Evolutionary conservation across 2,888 invertebrate species (phyloP).

Genomic region (Tetramorium bicarinatum): DNA sequence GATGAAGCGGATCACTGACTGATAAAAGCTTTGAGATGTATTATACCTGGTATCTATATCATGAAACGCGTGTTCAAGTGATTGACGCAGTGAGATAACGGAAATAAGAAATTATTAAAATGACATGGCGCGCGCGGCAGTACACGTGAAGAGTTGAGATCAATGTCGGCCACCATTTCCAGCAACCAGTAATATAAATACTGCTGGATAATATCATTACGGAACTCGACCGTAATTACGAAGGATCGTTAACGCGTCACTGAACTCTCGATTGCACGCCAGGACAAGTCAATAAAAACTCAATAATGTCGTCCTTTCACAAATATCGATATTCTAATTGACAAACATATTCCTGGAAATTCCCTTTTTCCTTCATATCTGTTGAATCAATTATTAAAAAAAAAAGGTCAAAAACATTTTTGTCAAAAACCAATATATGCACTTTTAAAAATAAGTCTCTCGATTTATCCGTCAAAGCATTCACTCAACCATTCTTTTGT

Average conservation of each 20-base stretch:
- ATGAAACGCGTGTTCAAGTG: constrained; percentile 4
- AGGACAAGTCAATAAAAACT: constrained; percentile 64
- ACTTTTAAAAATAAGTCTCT: neutral
- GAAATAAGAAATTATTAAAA: constrained; percentile 31
- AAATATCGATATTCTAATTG: constrained; percentile 63
- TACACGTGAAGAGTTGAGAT: neutral
- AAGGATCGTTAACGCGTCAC: constrained; percentile 65
- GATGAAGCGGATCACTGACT: constrained; percentile 33
- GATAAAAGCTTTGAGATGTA: constrained; percentile 39
- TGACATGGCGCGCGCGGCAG: neutral
- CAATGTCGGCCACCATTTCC: constrained; percentile 47
- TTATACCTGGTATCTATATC: constrained; percentile 8
- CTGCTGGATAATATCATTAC: constrained; percentile 61
- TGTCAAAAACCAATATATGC: neutral
- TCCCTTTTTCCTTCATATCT: neutral
- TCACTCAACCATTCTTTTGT: neutral
- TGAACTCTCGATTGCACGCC: constrained; percentile 36
- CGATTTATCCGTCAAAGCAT: neutral
- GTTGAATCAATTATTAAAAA: neutral
- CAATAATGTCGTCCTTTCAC: constrained; percentile 63
- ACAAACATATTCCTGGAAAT: constrained; percentile 11
- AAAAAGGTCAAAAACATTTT: neutral
- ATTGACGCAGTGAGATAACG: constrained; percentile 23
- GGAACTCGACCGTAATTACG: constrained; percentile 62
- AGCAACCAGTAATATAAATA: constrained; percentile 37